Evolutionary conservation across 2,113 vertebrate species (phyloP), one percentile per base, ranked within the genome.

Genomic region (Athene noctua): DNA sequence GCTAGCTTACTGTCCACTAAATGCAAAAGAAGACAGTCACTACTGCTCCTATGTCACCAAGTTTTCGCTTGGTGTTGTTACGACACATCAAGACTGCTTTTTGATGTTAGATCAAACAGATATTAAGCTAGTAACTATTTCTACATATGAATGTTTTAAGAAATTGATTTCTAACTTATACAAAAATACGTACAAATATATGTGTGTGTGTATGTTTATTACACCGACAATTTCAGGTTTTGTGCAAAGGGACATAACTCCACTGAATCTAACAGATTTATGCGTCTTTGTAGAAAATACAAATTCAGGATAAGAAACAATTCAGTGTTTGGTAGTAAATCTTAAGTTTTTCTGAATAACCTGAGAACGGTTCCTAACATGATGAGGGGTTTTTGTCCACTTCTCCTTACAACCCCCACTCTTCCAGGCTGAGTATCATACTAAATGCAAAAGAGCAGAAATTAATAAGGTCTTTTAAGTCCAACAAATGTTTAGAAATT

Each of bases 21-120:
- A 95, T 27, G 18, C 55, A 51, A 62, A 57, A 75, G 59, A 88
- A 0, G 9, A 83, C 63, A 49, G 78, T 70, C 71, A 84, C n/a
- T 93, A 78, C 87, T 90, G 61, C n/a, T 85, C 32, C 47, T 36
- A 4, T 5, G 10, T 34, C 58, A 71, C 36, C 30, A 46, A 59
- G 21, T 67, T 96, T 91, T 92, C 49, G 68, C 83, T 95, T 87
- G 59, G 66, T 51, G 90, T 75, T 73, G 47, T 80, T 57, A 86
- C 6, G 14, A 86, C 27, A 71, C 27, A 78, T 44, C 38, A 80
- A 52, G 30, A 44, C 27, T 66, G 36, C 8, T 84, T 85, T 79
- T 26, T 47, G 5, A 71, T 74, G 29, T 72, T 63, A 67, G 13
- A 59, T 47, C 32, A 46, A 83, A 51, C 13, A 80, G 42, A 23